phyloP scores from a whole-genome alignment of 2,797 vertebrate genomes.

The Megaceryle alcyon region DNA sequence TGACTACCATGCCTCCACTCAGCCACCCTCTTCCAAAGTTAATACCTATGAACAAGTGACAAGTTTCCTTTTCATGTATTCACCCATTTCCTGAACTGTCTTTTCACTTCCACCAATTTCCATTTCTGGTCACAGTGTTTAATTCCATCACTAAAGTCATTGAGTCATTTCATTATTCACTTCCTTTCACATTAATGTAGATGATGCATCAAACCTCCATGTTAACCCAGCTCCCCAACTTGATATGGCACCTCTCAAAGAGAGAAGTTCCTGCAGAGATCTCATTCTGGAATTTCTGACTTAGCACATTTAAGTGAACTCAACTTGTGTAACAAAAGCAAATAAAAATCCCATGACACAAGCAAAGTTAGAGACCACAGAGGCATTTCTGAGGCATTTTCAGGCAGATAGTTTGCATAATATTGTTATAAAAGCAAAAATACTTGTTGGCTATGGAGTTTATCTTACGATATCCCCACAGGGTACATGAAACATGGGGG shows the following conservation, averaged over 20 bases:
- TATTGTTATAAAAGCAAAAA: background rate
- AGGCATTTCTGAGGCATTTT: background rate
- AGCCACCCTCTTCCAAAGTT: background rate
- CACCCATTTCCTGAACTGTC: background rate
- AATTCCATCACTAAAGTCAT: background rate
- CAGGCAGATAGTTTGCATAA: background rate
- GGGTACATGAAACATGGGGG: background rate
- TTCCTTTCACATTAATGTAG: background rate
- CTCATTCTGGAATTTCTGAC: background rate
- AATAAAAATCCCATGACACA: background rate
- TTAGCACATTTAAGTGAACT: background rate
- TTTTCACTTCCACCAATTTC: background rate
- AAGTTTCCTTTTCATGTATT: background rate
- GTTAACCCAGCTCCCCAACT: background rate
- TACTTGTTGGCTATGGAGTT: background rate
- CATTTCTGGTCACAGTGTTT: background rate
- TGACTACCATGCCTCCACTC: background rate
- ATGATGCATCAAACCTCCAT: background rate
- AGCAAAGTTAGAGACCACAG: background rate
- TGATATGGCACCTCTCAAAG: background rate
- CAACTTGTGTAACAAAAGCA: background rate
- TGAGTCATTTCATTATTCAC: constrained; percentile 8
- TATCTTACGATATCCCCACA: background rate
- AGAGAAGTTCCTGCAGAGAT: background rate
- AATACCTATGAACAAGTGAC: background rate